phyloP scores from a whole-genome alignment of 2,888 invertebrate genomes.

The Isotomurus palustris region DNA sequence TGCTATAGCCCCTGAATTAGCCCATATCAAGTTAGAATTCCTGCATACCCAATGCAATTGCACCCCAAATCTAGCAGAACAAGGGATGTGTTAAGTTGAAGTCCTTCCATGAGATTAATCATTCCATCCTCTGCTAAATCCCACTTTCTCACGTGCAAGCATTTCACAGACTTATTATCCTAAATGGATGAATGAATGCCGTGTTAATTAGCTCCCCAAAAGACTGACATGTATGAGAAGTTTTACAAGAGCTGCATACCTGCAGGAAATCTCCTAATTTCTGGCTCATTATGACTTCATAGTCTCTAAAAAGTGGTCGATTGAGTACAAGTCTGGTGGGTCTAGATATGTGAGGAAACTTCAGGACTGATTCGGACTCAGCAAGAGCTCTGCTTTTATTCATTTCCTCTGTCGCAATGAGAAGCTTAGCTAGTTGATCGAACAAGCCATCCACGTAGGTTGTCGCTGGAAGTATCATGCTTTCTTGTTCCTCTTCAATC shows the following conservation, averaged over 20 bases:
- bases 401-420: slow-evolving; percentile 2
- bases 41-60: slow-evolving; percentile 35
- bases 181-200: slow-evolving; percentile 7
- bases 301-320: slow-evolving; percentile 37
- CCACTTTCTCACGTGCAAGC: slow-evolving; percentile 43
- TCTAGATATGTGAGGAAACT: slow-evolving; percentile 27
- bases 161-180: slow-evolving; percentile 38
- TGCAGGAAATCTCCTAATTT: slow-evolving; percentile 38
- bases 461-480: slow-evolving; percentile 12
- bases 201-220: neutral
- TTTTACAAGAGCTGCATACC: slow-evolving; percentile 28
- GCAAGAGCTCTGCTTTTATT: neutral
- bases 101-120: slow-evolving; percentile 36
- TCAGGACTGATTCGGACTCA: neutral
- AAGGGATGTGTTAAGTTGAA: slow-evolving; percentile 26
- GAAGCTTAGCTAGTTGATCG: slow-evolving; percentile 15
- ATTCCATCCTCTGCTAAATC: slow-evolving; percentile 42
- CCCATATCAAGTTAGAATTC: no score
- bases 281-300: slow-evolving; percentile 32
- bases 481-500: no score
- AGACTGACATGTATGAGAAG: neutral
- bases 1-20: no score
- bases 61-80: slow-evolving; percentile 36
- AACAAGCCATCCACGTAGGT: slow-evolving; percentile 17
- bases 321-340: slow-evolving; percentile 41